Evolutionary conservation across 2,888 invertebrate species (phyloP).

Genomic region (Cerastis rubricosa): DNA sequence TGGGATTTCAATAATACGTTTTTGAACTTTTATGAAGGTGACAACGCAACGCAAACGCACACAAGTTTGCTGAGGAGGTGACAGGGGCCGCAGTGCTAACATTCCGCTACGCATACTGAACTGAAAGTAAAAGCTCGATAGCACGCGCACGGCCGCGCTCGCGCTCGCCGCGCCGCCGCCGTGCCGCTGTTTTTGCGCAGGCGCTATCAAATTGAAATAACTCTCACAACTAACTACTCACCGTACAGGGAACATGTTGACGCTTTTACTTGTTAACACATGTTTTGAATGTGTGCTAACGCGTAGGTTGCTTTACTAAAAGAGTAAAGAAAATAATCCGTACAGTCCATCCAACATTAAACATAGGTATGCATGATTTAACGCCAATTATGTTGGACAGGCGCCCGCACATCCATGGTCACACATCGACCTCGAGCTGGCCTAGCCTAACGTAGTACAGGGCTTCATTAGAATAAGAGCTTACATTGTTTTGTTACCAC

Average conservation of each 20-base stretch:
- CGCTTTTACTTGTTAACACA: conserved; percentile 15
- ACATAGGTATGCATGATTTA: background rate
- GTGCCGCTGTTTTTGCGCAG: conserved; percentile 49
- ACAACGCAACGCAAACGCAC: background rate
- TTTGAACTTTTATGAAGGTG: background rate
- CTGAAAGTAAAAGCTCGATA: conserved; percentile 62
- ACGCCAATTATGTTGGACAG: background rate
- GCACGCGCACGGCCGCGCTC: conserved; percentile 15
- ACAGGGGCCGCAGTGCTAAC: conserved; percentile 1
- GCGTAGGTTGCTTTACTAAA: background rate
- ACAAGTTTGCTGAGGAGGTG: background rate
- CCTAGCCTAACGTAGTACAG: background rate
- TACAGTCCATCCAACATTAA: background rate
- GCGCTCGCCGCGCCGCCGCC: background rate
- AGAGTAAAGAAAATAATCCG: background rate
- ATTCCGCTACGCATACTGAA: conserved; percentile 47
- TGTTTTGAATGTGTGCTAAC: conserved; percentile 1
- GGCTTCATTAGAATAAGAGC: background rate
- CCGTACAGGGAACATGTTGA: conserved; percentile 5
- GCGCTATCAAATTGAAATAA: conserved; percentile 38
- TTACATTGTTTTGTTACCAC: background rate
- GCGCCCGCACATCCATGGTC: background rate
- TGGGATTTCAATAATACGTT: background rate
- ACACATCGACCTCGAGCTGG: background rate
- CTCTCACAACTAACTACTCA: conserved; percentile 15